A percentile compares a stretch with the other conserved stretches of the same genome.
Evolutionary conservation across 2,113 vertebrate species (phyloP).

Genomic region (Cariama cristata): DNA sequence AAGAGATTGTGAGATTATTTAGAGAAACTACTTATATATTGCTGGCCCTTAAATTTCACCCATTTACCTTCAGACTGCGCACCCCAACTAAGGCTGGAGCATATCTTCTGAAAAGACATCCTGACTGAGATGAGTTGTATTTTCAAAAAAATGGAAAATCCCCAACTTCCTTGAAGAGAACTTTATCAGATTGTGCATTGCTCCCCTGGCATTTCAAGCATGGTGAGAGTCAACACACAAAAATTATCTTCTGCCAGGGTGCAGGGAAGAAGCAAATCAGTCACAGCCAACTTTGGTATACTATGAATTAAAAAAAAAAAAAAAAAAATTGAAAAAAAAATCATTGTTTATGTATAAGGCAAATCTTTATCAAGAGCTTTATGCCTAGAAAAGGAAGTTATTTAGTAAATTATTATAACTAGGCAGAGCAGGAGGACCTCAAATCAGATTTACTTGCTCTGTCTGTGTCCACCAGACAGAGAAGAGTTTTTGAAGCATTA

Average conservation of each 20-base stretch:
- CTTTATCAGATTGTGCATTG: slow-evolving; percentile 7
- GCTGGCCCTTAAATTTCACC: slow-evolving; percentile 49
- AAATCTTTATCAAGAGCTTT: not conserved
- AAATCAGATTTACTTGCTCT: not conserved
- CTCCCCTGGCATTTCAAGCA: not conserved
- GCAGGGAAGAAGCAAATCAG: not conserved
- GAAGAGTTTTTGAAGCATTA: not conserved
- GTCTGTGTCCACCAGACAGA: not conserved
- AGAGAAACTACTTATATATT: slow-evolving; percentile 24
- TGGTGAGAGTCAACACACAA: not conserved
- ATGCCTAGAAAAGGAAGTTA: not conserved
- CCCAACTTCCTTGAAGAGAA: not conserved
- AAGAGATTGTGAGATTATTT: slow-evolving; percentile 49
- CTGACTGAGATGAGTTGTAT: slow-evolving; percentile 14
- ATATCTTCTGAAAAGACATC: slow-evolving; percentile 28
- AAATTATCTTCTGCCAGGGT: not conserved
- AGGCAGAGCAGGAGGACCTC: not conserved
- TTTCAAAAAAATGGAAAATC: slow-evolving; percentile 8
- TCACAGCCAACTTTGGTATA: not conserved
- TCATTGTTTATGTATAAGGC: not conserved
- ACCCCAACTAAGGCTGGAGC: slow-evolving; percentile 39
- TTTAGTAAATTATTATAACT: not conserved
- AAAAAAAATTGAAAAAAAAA: not conserved
- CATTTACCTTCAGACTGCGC: slow-evolving; percentile 23
- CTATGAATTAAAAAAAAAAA: not conserved